Percentiles rank a stretch among this genome's conserved stretches.
Evolutionary conservation across 2,888 invertebrate genomes (phyloP).

Genomic region (Monoplex corrugatus): DNA sequence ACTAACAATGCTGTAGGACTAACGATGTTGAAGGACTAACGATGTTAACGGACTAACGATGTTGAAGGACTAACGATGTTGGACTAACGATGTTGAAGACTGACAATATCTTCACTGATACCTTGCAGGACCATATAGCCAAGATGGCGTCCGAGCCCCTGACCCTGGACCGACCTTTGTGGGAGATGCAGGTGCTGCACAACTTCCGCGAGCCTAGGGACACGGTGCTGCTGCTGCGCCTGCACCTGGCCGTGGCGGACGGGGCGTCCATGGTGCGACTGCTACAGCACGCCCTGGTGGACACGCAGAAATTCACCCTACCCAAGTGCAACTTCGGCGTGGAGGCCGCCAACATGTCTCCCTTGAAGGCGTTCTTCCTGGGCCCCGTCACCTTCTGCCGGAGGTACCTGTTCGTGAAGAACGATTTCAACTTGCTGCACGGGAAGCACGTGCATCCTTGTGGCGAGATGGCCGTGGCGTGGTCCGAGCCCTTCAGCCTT

Average conservation of each 20-base stretch:
- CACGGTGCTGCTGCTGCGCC: slow-evolving; percentile 82
- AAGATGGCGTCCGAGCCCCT: slow-evolving; percentile 82
- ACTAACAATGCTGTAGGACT: no score
- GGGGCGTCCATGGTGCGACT: slow-evolving; percentile 83
- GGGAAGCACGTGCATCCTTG: slow-evolving; percentile 74
- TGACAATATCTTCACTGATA: no score
- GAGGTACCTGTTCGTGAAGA: slow-evolving; percentile 81
- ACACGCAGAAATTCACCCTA: slow-evolving; percentile 67
- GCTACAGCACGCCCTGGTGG: slow-evolving; percentile 79
- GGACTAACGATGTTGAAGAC: no score
- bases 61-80: no score
- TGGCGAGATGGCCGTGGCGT: slow-evolving; percentile 80
- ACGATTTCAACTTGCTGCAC: slow-evolving; percentile 82
- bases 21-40: no score
- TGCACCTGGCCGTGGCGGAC: slow-evolving; percentile 84
- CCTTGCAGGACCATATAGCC: slow-evolving; percentile 80
- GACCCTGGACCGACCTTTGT: slow-evolving; percentile 82
- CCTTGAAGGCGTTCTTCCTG: slow-evolving; percentile 81
- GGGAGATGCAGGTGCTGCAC: slow-evolving; percentile 84
- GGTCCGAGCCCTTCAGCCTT: slow-evolving; percentile 83
- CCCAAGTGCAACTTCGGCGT: slow-evolving; percentile 53
- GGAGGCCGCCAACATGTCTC: slow-evolving; percentile 56
- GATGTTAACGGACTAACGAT: no score
- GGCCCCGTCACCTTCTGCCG: slow-evolving; percentile 83
- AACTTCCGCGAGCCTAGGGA: slow-evolving; percentile 81